A percentile compares a stretch with the other conserved stretches of the same genome.
These are phyloP conservation scores for Beroe forskalii DNA, from an alignment of 37 sponge, comb jelly and placozoan species.

Conservation along the genomic window DNA sequence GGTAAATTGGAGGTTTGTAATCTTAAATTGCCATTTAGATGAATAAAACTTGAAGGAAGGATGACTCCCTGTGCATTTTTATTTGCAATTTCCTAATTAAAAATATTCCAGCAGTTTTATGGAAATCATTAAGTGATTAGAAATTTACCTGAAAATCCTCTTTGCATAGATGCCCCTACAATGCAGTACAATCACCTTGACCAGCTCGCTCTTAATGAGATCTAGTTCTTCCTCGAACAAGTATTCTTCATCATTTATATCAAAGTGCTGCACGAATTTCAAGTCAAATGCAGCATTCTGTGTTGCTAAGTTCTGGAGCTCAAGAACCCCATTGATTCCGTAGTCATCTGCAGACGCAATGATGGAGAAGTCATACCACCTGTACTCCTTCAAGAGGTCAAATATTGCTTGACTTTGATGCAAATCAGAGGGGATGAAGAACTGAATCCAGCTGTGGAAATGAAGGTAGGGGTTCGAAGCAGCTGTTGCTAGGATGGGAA, in stretches of 20 bases:
- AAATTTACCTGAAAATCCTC: slow-evolving; percentile 10
- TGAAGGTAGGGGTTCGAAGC: background rate
- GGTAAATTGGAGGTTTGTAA: no score
- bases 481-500: background rate
- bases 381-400: background rate
- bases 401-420: slow-evolving; percentile 27
- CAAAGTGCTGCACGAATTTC: slow-evolving; percentile 8
- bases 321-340: background rate
- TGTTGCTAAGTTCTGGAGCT: background rate
- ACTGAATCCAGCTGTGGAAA: background rate
- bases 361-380: slow-evolving; percentile 37
- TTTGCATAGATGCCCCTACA: background rate
- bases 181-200: slow-evolving; percentile 13
- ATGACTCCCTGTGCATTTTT: no score
- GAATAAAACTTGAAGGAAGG: no score
- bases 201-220: background rate
- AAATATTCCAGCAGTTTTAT: background rate
- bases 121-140: background rate
- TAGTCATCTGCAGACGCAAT: slow-evolving; percentile 30
- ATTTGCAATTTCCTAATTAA: no score
- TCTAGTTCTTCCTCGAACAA: background rate
- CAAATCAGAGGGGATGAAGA: background rate
- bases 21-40: no score
- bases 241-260: background rate
- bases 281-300: background rate